Evolutionary conservation across 2,888 invertebrate species (phyloP).

Genomic region (Tenthredo livida): DNA sequence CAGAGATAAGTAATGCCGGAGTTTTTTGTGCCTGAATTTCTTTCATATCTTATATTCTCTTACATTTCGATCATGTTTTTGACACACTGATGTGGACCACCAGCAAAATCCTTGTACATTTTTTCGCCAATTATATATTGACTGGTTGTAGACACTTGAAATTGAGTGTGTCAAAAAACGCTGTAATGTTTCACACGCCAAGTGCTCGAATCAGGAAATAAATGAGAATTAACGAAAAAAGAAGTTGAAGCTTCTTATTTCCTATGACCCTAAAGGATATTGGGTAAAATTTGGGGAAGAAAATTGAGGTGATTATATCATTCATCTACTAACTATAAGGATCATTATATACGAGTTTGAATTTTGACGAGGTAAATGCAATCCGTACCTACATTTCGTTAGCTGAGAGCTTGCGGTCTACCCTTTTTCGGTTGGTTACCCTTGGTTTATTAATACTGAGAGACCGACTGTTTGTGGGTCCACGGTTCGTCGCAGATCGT

Average conservation of each 20-base stretch:
- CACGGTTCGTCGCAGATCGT: conserved; percentile 27
- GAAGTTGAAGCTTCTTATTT: not conserved
- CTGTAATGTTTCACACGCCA: too few species aligned
- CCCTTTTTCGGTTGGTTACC: conserved; percentile 44
- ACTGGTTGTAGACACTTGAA: too few species aligned
- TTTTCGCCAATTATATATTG: too few species aligned
- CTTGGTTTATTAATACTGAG: conserved; percentile 16
- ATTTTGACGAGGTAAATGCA: not conserved
- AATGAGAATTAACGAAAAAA: not conserved
- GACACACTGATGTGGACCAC: too few species aligned
- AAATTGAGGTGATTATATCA: not conserved
- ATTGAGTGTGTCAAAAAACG: too few species aligned
- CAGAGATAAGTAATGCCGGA: too few species aligned
- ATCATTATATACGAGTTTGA: not conserved
- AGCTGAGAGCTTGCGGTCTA: conserved; percentile 4
- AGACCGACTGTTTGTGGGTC: conserved; percentile 30
- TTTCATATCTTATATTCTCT: too few species aligned
- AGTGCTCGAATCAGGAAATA: not conserved
- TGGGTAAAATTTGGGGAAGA: not conserved
- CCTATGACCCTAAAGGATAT: not conserved
- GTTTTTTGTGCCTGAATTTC: too few species aligned
- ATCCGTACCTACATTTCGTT: not conserved
- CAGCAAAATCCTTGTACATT: too few species aligned
- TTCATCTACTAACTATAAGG: not conserved
- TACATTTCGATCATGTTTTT: too few species aligned